Conservation (phyloP, 2,113 vertebrate genomes). For the Caloenas nicobarica region DNA sequence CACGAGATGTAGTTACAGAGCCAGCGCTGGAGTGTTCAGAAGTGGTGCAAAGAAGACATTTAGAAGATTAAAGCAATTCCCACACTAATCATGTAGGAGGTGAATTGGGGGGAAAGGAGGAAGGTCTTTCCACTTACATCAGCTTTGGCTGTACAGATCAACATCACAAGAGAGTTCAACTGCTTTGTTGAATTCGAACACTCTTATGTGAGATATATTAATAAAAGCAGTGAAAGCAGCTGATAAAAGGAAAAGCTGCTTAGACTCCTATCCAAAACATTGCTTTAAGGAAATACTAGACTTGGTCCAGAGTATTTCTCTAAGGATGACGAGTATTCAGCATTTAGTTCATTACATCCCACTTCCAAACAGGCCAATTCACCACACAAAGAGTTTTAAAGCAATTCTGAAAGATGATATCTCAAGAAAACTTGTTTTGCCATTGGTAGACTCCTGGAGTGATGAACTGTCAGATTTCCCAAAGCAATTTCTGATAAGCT, state of each 20-base stretch:
- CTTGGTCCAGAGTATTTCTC: background rate
- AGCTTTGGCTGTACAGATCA: background rate
- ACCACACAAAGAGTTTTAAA: background rate
- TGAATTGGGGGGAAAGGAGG: background rate
- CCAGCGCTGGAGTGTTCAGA: background rate
- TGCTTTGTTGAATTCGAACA: background rate
- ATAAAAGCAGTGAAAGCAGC: background rate
- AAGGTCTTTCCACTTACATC: background rate
- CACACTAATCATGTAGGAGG: background rate
- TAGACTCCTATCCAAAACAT: background rate
- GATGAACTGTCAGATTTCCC: background rate
- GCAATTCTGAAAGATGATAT: background rate
- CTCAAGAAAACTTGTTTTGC: background rate
- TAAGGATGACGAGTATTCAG: background rate
- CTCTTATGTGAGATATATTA: background rate
- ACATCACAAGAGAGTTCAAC: background rate
- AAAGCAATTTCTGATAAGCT: background rate
- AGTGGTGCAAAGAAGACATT: background rate
- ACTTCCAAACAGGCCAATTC: background rate
- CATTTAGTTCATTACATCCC: background rate
- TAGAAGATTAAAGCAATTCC: background rate
- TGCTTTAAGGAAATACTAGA: background rate
- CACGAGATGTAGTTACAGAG: background rate
- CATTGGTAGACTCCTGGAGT: background rate
- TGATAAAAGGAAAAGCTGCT: background rate